Evolutionary conservation across 2,888 invertebrate species (phyloP).

Genomic region (Tipula helvola): DNA sequence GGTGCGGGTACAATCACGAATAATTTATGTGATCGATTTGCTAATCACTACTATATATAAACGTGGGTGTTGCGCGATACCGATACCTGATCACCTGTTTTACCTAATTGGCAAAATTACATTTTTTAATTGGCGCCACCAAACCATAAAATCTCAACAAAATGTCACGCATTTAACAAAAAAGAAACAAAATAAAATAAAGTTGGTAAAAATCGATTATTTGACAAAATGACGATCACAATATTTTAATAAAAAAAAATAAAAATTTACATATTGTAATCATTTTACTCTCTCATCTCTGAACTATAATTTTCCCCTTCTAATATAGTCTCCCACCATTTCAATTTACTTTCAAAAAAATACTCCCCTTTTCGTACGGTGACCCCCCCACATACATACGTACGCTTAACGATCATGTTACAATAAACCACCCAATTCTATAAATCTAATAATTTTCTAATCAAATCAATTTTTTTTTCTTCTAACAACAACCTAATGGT

Average conservation of each 20-base stretch:
- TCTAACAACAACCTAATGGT: not conserved
- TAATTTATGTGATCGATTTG: not conserved
- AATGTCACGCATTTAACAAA: not conserved
- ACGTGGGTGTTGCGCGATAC: not conserved
- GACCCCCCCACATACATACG: not conserved
- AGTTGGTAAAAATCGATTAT: not conserved
- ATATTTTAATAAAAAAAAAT: not conserved
- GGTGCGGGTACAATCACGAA: not conserved
- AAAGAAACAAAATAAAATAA: not conserved
- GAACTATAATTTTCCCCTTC: not conserved
- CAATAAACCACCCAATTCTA: not conserved
- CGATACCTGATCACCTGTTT: not conserved
- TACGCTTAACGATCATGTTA: not conserved
- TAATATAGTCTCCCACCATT: not conserved
- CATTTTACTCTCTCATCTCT: not conserved
- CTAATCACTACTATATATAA: not conserved
- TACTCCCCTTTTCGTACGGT: not conserved
- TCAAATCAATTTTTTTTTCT: not conserved
- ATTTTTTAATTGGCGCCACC: not conserved
- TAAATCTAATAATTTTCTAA: not conserved
- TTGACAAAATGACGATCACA: not conserved
- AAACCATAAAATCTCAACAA: not conserved
- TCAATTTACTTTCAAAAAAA: not conserved
- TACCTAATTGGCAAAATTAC: not conserved
- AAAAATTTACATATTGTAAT: not conserved